Conservation (phyloP, 1,140 invertebrate genomes). For the Drosophila rhopaloa region DNA sequence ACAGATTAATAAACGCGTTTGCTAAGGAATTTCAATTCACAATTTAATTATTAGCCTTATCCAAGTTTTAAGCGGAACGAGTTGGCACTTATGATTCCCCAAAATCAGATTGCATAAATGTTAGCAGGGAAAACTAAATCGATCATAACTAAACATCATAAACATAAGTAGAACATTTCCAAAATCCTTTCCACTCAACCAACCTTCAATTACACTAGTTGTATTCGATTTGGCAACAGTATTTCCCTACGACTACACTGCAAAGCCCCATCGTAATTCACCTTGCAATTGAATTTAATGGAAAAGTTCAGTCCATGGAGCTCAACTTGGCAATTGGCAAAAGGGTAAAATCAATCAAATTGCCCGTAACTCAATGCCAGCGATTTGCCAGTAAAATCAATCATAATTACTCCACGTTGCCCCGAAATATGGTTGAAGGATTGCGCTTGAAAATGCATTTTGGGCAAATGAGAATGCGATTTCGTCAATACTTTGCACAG, state of each 20-base stretch:
- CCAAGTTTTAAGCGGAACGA: no score
- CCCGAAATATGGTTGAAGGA: conserved; percentile 1
- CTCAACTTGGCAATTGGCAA: conserved; percentile 6
- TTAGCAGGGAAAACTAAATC: neutral
- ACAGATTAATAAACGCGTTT: no score
- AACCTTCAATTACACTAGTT: conserved; percentile 22
- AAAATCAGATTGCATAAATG: neutral
- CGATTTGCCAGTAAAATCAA: conserved; percentile 57
- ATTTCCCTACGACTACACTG: conserved; percentile 13
- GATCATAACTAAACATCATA: neutral
- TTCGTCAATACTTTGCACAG: conserved; percentile 59
- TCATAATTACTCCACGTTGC: conserved; percentile 64
- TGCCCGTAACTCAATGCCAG: conserved; percentile 37
- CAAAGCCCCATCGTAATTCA: conserved; percentile 11
- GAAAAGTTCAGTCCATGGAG: conserved; percentile 14
- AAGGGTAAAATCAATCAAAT: conserved; percentile 56
- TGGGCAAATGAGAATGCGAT: conserved; percentile 21
- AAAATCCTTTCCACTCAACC: conserved; percentile 4
- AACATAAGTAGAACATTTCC: neutral
- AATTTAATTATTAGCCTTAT: no score
- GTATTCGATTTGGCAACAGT: neutral
- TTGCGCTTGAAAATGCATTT: conserved; percentile 7
- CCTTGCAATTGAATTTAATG: conserved; percentile 29
- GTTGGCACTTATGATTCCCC: neutral
- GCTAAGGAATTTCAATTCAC: no score